These are phyloP conservation scores for Thamnophis sirtalis DNA, from an alignment of 2,113 vertebrate genomes.

Conservation along the genomic window DNA sequence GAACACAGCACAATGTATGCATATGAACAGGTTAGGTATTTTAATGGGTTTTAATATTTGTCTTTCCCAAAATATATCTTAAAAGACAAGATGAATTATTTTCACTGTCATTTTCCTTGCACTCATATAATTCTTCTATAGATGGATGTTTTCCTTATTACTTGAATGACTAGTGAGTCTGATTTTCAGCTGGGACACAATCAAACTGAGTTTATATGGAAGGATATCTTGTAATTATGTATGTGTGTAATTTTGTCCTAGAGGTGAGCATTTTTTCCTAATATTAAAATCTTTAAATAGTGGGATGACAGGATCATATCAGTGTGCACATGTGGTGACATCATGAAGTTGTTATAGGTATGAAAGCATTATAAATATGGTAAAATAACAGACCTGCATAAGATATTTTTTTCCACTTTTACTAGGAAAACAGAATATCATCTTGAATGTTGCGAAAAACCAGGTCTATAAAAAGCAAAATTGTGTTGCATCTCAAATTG, in stretches of 20 bases:
- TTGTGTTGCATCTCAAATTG: slow-evolving; percentile 57
- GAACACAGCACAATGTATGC: no score
- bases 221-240: not conserved
- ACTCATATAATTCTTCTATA: not conserved
- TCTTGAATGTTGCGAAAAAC: slow-evolving; percentile 59
- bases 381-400: slow-evolving; percentile 42
- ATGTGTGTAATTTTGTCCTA: not conserved
- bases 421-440: slow-evolving; percentile 51
- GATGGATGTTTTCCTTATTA: not conserved
- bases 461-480: slow-evolving; percentile 41
- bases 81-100: not conserved
- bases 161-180: not conserved
- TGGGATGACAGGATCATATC: not conserved
- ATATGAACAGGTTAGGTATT: no score
- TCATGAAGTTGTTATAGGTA: slow-evolving; percentile 28
- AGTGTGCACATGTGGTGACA: slow-evolving; percentile 25
- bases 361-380: slow-evolving; percentile 39
- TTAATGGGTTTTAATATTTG: not conserved
- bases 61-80: not conserved
- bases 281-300: not conserved
- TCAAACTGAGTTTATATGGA: not conserved
- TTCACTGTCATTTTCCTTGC: not conserved
- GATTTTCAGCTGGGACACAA: not conserved
- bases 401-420: slow-evolving; percentile 42
- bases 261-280: not conserved